These are phyloP conservation scores for Lathronympha strigana DNA, from an alignment of 2,888 invertebrate genomes.

Conservation along the genomic window DNA sequence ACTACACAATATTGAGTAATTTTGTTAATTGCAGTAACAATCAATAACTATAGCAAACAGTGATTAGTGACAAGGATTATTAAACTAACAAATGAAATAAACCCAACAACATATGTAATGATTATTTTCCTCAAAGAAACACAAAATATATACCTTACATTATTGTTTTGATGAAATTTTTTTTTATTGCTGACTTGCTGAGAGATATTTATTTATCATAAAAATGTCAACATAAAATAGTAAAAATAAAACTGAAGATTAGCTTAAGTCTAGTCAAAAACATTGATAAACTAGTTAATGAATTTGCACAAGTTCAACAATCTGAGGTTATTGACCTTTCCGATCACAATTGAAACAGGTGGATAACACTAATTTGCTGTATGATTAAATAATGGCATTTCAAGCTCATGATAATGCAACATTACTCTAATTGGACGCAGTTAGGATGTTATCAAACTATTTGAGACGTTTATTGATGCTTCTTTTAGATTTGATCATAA, in stretches of 20 bases:
- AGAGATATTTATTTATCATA: no score
- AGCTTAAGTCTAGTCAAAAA: no score
- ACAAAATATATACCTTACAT: no score
- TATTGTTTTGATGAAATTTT: no score
- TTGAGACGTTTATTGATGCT: neutral
- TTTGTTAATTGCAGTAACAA: neutral
- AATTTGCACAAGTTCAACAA: conserved; percentile 27
- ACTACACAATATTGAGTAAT: neutral
- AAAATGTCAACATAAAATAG: no score
- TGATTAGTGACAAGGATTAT: neutral
- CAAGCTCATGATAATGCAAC: conserved; percentile 14
- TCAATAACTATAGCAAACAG: neutral
- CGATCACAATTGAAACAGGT: conserved; percentile 26
- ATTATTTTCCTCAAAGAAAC: neutral
- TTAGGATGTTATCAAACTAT: conserved; percentile 5
- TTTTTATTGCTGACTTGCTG: no score
- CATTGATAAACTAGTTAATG: conserved; percentile 5
- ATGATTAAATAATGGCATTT: conserved; percentile 28
- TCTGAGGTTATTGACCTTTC: conserved; percentile 30
- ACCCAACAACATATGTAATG: neutral
- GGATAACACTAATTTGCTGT: conserved; percentile 20
- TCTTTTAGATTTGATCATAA: neutral
- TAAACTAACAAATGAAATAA: neutral
- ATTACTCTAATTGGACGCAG: conserved; percentile 7
- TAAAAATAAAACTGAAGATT: no score